These are phyloP conservation scores for Sciurus niger DNA, from an alignment of 2,113 vertebrate genomes.

Conservation along the genomic window DNA sequence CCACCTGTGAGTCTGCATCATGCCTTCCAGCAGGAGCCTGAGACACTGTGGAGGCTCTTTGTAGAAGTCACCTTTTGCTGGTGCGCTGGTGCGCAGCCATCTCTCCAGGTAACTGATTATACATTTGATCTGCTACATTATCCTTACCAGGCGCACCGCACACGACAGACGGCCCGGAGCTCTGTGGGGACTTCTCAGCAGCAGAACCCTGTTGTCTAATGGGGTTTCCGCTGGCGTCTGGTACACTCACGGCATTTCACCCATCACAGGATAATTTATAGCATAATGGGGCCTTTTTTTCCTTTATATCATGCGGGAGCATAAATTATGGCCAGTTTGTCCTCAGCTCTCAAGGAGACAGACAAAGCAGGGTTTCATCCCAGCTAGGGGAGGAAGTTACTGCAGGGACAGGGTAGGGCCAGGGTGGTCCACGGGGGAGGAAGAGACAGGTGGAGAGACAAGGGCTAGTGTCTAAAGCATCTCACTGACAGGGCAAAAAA, in stretches of 20 bases:
- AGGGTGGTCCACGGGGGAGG: neutral
- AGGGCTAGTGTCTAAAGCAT: neutral
- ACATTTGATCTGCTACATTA: conserved; percentile 81
- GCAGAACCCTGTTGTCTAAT: conserved; percentile 87
- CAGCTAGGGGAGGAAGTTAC: conserved; percentile 56
- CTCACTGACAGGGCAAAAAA: neutral
- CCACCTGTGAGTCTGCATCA: neutral
- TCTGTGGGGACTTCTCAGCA: conserved; percentile 86
- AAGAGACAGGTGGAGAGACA: neutral
- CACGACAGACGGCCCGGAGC: conserved; percentile 77
- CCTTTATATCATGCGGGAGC: conserved; percentile 84
- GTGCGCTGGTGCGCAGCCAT: neutral
- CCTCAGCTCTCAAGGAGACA: conserved; percentile 90
- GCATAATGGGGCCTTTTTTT: conserved; percentile 88
- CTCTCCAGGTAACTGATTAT: conserved; percentile 85
- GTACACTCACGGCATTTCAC: conserved; percentile 86
- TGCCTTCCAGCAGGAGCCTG: conserved; percentile 16
- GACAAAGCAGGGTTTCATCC: conserved; percentile 78
- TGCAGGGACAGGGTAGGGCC: neutral
- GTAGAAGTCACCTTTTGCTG: conserved; percentile 85
- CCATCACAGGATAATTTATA: conserved; percentile 90
- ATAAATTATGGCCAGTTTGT: conserved; percentile 91
- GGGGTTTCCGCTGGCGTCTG: conserved; percentile 87
- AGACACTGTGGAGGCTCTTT: neutral
- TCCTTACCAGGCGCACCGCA: conserved; percentile 8